Evolutionary conservation across 1,140 invertebrate species (phyloP), one percentile per base, ranked within the genome.

Genomic region (Drosophila ficusphila): DNA sequence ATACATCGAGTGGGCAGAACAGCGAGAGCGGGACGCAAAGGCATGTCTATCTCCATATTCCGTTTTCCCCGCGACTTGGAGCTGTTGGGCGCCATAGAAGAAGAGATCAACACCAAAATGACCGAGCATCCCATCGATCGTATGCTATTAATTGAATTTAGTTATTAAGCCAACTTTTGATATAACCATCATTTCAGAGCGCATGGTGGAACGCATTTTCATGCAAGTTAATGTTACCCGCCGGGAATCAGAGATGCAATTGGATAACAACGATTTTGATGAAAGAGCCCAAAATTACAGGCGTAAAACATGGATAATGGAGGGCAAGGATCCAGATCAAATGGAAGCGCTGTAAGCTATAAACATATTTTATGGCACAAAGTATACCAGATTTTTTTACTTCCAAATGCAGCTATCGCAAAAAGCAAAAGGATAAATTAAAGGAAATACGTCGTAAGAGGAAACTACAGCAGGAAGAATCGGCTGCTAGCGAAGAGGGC

Each of bases 1-100:
- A 96, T 99, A 81, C 99, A 99, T 92, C 92, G 99, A 78, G 98
- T 99, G 12, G 99, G 99, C 31, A 93, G 99, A 88, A 99, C 98
- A 44, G 99, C 98, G 4, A 94, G 99, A 83, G 98, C 98, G 14
- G 98, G 98, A 0, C 93, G 96, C 75, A 93, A 93, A 42, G 98
- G 98, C 6, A 93, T 95, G 91, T 95, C 98, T 0, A 94, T 99
- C 41, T 97, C 97, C 18, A 93, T 99, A 34, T 95, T 99, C 48
- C 97, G 97, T 1, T 91, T 91, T 67, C 98, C 98, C 14, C 94
- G 97, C 90, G 98, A 99, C 90, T 94, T 99, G 9, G 94, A 96
- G 86, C 92, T 97, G 21, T 92, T 99, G 3, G 94, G 97, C 29
- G 94, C 95, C 34, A 97, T 99, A 56, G 98, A 99, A 93, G 92